Evolutionary conservation across 2,797 vertebrate genomes (phyloP).

Genomic region (Lophotriccus pileatus): DNA sequence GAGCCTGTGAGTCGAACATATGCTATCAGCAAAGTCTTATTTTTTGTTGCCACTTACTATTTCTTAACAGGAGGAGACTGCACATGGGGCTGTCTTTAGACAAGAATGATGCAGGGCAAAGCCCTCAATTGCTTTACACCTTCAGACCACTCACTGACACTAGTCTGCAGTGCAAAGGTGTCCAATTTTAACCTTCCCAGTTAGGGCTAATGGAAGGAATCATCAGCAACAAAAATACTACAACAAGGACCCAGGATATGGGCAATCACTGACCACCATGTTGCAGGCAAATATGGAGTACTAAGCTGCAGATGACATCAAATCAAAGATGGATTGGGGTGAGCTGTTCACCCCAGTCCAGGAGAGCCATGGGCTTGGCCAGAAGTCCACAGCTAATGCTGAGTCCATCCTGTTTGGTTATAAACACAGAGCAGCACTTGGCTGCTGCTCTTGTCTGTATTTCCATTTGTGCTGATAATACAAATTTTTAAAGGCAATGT

Average conservation of each 20-base stretch:
- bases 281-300: background rate
- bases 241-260: background rate
- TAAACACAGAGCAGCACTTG: slow-evolving; percentile 40
- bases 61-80: background rate
- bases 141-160: background rate
- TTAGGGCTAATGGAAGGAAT: background rate
- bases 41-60: slow-evolving; percentile 6
- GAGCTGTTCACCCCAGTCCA: background rate
- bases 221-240: background rate
- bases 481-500: slow-evolving; percentile 6
- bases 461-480: slow-evolving; percentile 46
- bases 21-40: slow-evolving; percentile 4
- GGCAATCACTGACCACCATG: background rate
- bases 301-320: background rate
- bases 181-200: background rate
- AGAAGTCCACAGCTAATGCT: background rate
- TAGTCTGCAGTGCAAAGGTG: background rate
- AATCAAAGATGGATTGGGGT: background rate
- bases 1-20: background rate
- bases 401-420: slow-evolving; percentile 10
- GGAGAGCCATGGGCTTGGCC: background rate
- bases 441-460: background rate
- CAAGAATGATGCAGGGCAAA: background rate
- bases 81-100: background rate
- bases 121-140: background rate